Conservation (phyloP, 2,888 invertebrate species). For the Byasa hedistus region DNA sequence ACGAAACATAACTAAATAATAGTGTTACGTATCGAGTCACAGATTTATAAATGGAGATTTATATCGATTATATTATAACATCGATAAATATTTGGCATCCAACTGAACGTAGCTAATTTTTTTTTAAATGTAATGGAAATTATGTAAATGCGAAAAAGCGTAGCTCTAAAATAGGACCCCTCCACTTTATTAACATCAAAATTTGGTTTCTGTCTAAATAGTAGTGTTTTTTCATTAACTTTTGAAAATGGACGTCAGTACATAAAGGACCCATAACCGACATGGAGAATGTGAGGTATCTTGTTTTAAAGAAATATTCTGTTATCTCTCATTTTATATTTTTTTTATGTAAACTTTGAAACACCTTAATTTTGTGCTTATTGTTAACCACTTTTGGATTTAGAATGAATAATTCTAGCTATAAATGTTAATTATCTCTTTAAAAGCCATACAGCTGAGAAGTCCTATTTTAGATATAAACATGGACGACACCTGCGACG, state of each 20-base stretch:
- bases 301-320: neutral
- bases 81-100: conserved; percentile 69
- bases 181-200: neutral
- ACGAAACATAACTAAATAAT: conserved; percentile 44
- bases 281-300: neutral
- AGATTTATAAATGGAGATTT: conserved; percentile 31
- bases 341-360: neutral
- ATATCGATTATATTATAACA: conserved; percentile 36
- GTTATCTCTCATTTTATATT: neutral
- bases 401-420: conserved; percentile 19
- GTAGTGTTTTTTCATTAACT: neutral
- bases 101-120: conserved; percentile 63
- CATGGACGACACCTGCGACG: conserved; percentile 20
- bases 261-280: conserved; percentile 1
- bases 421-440: neutral
- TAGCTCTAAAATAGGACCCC: conserved; percentile 40
- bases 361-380: neutral
- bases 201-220: neutral
- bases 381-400: conserved; percentile 13
- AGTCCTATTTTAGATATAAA: conserved; percentile 24
- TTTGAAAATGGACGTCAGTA: neutral
- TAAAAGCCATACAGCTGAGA: conserved; percentile 16
- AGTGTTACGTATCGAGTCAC: conserved; percentile 57
- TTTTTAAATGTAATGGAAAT: conserved; percentile 57
- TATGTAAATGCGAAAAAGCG: conserved; percentile 68